phyloP scores from a whole-genome alignment of 1,140 invertebrate genomes.

The Belonocnema kinseyi region DNA sequence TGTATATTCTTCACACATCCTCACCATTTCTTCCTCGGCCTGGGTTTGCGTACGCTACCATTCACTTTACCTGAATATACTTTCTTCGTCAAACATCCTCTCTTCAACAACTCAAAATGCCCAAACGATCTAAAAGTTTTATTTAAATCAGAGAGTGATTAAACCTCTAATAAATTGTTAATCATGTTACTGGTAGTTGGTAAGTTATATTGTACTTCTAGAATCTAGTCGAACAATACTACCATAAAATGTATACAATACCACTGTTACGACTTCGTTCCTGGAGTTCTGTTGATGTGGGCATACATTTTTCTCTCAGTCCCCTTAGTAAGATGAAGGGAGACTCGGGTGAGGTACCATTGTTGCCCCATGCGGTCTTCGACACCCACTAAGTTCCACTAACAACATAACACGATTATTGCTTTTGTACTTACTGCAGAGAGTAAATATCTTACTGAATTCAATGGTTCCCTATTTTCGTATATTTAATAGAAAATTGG shows the following conservation, averaged over 20 bases:
- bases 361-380: constrained; percentile 30
- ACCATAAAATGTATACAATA: neutral
- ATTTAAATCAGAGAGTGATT: no score
- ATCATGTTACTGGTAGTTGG: neutral
- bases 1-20: no score
- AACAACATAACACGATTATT: constrained; percentile 12
- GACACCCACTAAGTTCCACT: constrained; percentile 25
- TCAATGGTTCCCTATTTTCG: no score
- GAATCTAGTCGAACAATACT: neutral
- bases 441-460: no score
- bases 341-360: constrained; percentile 5
- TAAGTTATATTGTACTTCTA: neutral
- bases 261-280: constrained; percentile 13
- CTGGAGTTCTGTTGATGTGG: constrained; percentile 2
- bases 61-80: no score
- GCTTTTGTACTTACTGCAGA: neutral
- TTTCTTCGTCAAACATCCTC: no score
- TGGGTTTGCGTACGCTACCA: no score
- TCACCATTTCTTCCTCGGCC: no score
- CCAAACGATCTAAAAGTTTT: no score
- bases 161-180: no score
- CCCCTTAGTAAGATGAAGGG: constrained; percentile 6
- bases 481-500: no score
- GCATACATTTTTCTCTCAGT: constrained; percentile 9
- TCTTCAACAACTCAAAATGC: no score